Conservation (phyloP, 2,113 vertebrate species). For the Anhinga rufa region DNA sequence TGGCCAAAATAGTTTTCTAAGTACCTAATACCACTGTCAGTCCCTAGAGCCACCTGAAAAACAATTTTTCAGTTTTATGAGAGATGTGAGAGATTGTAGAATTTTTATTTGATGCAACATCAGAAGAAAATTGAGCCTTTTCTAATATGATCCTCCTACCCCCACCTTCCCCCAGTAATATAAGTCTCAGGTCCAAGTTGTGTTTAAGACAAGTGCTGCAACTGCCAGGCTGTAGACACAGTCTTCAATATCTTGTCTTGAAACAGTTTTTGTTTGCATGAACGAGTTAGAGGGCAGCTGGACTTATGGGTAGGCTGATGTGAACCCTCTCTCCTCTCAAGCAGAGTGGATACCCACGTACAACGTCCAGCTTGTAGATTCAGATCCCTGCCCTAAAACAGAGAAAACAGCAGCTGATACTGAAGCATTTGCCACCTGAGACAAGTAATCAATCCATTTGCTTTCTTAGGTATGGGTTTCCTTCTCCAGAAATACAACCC, state of each 20-base stretch:
- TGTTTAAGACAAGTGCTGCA: neutral
- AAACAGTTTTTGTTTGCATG: neutral
- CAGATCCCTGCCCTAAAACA: neutral
- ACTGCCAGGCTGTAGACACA: neutral
- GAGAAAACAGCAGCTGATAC: neutral
- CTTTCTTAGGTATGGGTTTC: neutral
- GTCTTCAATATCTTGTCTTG: neutral
- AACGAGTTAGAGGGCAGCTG: neutral
- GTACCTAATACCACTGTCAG: neutral
- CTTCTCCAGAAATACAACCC: neutral
- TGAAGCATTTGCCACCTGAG: neutral
- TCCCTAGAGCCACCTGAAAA: neutral
- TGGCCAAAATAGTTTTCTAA: neutral
- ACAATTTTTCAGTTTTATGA: neutral
- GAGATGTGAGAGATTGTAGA: neutral
- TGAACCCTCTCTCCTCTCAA: neutral
- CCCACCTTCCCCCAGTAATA: neutral
- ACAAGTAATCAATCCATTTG: neutral
- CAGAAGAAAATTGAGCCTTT: neutral
- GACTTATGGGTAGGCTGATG: neutral
- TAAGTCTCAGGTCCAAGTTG: neutral
- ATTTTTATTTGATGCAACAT: neutral
- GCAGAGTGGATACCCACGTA: neutral
- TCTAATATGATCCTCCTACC: neutral
- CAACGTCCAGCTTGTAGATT: neutral